A percentile compares a stretch with the other conserved stretches of the same genome.
phyloP scores from a whole-genome alignment of 1,140 invertebrate species.

The Pteromalus puparum region DNA sequence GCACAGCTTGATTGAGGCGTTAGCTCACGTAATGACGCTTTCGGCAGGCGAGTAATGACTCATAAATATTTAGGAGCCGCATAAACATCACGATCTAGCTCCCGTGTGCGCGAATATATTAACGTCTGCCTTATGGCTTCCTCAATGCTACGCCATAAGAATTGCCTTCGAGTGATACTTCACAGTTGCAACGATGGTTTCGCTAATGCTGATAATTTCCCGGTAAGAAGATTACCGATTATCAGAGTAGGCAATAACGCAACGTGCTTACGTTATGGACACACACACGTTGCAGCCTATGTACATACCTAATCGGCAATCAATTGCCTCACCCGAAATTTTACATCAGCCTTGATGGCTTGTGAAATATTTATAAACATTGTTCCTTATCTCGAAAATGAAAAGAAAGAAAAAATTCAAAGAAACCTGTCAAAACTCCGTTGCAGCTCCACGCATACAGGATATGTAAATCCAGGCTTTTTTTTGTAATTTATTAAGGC shows the following conservation, averaged over 20 bases:
- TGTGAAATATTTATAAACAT: neutral
- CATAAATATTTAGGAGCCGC: neutral
- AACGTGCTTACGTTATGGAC: neutral
- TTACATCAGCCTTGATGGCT: neutral
- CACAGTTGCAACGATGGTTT: neutral
- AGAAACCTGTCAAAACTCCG: neutral
- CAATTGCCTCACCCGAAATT: constrained; percentile 1
- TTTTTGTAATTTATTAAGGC: no score
- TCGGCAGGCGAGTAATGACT: neutral
- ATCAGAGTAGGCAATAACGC: neutral
- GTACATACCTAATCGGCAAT: neutral
- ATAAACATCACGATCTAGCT: neutral
- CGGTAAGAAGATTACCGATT: neutral
- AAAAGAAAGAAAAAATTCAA: neutral
- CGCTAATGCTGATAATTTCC: neutral
- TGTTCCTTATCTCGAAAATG: neutral
- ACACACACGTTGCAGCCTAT: neutral
- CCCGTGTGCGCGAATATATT: neutral
- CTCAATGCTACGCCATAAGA: no score
- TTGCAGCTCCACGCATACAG: neutral
- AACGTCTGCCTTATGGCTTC: no score
- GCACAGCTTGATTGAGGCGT: neutral
- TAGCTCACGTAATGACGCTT: neutral
- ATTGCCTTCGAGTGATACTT: neutral
- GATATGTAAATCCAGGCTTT: no score